Conservation (phyloP, 2,113 vertebrate genomes). For the Oreocharis arfaki region DNA sequence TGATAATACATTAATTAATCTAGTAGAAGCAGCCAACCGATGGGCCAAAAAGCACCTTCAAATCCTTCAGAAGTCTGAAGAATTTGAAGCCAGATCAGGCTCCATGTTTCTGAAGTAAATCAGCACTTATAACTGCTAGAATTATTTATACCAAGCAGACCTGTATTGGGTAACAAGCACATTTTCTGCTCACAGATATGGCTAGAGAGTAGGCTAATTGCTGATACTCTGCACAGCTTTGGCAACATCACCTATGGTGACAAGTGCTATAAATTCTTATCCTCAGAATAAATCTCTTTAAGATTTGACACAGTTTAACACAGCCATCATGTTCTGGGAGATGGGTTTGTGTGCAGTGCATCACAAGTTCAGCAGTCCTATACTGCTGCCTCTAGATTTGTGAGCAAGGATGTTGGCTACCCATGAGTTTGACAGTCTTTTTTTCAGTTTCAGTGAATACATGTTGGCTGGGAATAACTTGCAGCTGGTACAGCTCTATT, state of each 20-base stretch:
- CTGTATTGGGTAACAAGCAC: neutral
- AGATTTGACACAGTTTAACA: slow-evolving; percentile 21
- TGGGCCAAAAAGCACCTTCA: neutral
- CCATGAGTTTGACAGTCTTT: neutral
- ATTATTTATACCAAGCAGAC: slow-evolving; percentile 39
- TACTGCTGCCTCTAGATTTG: neutral
- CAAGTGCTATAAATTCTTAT: slow-evolving; percentile 40
- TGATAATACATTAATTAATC: neutral
- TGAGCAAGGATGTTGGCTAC: neutral
- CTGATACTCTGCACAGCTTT: neutral
- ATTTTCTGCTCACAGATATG: slow-evolving; percentile 1
- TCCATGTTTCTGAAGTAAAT: neutral
- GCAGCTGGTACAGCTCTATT: slow-evolving; percentile 62
- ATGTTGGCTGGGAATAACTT: slow-evolving; percentile 55
- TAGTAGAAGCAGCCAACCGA: neutral
- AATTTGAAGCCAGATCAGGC: neutral
- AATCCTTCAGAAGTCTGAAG: neutral
- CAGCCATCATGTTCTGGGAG: neutral
- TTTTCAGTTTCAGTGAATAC: slow-evolving; percentile 9
- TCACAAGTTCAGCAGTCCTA: neutral
- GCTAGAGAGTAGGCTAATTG: slow-evolving; percentile 22
- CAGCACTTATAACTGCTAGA: neutral
- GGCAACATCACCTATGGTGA: slow-evolving; percentile 8
- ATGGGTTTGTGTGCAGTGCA: neutral
- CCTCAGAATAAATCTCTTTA: slow-evolving; percentile 21